Conservation (phyloP, 2,888 invertebrate genomes). For the Tinea pellionella region DNA sequence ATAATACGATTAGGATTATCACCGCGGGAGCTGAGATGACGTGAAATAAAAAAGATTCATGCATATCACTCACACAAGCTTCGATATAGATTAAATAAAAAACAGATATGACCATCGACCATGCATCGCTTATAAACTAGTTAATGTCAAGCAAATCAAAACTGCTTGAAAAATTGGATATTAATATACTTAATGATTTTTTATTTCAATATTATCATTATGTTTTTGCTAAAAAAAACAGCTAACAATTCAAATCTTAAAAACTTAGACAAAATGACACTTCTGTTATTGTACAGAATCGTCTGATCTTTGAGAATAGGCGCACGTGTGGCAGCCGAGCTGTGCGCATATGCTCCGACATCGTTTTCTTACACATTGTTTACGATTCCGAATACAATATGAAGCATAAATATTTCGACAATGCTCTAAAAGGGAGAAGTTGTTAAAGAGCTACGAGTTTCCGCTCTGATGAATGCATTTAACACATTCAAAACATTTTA, state of each 20-base stretch:
- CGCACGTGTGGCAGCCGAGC: conserved; percentile 52
- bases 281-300: neutral
- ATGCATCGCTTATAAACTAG: too few species aligned
- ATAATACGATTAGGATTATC: conserved; percentile 14
- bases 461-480: conserved; percentile 21
- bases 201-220: too few species aligned
- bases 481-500: neutral
- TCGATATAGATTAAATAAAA: neutral
- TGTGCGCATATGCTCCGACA: conserved; percentile 30
- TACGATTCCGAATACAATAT: conserved; percentile 62
- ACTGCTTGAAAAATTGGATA: too few species aligned
- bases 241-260: too few species aligned
- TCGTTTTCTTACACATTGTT: conserved; percentile 46
- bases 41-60: neutral
- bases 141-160: too few species aligned
- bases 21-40: conserved; percentile 10
- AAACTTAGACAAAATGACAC: too few species aligned
- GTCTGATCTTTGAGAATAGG: conserved; percentile 16
- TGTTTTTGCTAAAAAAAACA: too few species aligned
- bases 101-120: neutral
- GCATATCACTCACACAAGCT: neutral
- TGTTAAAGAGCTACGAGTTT: conserved; percentile 45
- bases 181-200: too few species aligned
- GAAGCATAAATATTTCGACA: conserved; percentile 65
- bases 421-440: conserved; percentile 53